Conservation (phyloP, 2,888 invertebrate species). For the Ariolimax columbianus region DNA sequence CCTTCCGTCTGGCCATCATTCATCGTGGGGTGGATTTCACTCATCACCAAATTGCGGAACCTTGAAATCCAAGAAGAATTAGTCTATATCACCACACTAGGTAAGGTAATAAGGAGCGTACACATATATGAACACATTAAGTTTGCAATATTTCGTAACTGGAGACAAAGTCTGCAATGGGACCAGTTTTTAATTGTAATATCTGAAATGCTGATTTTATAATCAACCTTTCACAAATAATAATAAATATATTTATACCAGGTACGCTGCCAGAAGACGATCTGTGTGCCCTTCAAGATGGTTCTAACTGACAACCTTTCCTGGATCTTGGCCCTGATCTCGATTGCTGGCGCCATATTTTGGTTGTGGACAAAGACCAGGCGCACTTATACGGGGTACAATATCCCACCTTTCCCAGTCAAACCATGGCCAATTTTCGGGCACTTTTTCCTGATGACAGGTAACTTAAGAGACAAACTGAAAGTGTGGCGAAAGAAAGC, state of each 20-base stretch:
- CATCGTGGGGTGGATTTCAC: too few relatives aligned
- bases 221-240: too few relatives aligned
- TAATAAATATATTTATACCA: background rate
- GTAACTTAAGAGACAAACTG: conserved; percentile 23
- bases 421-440: conserved; percentile 43
- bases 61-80: too few relatives aligned
- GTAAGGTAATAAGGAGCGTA: too few relatives aligned
- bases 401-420: conserved; percentile 48
- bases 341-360: background rate
- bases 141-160: too few relatives aligned
- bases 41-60: too few relatives aligned
- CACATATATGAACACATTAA: too few relatives aligned
- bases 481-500: conserved; percentile 30
- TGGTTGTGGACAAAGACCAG: conserved; percentile 2
- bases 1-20: too few relatives aligned
- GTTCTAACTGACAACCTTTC: background rate
- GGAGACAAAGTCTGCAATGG: too few relatives aligned
- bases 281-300: background rate
- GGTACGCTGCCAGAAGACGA: background rate
- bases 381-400: background rate
- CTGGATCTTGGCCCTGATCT: background rate
- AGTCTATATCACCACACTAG: too few relatives aligned
- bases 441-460: conserved; percentile 41
- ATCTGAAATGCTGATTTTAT: too few relatives aligned
- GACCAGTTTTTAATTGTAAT: too few relatives aligned